These are phyloP conservation scores for Vespertilio murinus DNA, from an alignment of 2,797 vertebrate genomes.

Conservation along the genomic window DNA sequence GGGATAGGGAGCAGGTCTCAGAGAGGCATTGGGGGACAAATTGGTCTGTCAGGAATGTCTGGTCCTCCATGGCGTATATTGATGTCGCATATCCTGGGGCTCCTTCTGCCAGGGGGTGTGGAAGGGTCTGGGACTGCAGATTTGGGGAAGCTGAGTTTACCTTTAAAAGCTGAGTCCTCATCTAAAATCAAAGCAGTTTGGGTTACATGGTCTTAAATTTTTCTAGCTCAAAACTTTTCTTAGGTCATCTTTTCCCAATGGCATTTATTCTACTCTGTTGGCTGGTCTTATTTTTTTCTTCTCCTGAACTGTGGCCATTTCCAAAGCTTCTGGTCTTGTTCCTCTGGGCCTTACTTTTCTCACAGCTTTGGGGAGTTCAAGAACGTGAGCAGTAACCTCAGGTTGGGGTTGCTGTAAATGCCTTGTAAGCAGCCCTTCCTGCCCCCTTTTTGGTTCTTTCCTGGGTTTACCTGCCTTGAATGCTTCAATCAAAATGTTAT, in stretches of 20 bases:
- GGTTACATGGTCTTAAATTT: neutral
- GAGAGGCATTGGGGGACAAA: neutral
- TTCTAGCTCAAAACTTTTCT: neutral
- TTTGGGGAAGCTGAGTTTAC: neutral
- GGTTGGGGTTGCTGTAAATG: neutral
- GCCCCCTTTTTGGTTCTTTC: neutral
- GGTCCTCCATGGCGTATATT: accelerated
- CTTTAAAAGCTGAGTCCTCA: neutral
- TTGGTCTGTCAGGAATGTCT: neutral
- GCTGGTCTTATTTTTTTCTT: neutral
- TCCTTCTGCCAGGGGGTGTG: accelerated
- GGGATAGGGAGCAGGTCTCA: neutral
- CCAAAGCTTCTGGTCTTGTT: neutral
- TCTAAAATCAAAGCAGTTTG: neutral
- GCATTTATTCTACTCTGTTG: neutral
- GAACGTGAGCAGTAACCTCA: neutral
- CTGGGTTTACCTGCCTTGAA: neutral
- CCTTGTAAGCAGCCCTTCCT: too few relatives aligned
- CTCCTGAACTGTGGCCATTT: neutral
- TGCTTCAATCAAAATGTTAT: neutral
- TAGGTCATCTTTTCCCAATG: neutral
- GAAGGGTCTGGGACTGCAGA: neutral
- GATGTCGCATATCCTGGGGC: neutral
- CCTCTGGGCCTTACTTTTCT: neutral
- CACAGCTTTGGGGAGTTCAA: neutral